A percentile compares a stretch with the other conserved stretches of the same genome.
phyloP scores from a whole-genome alignment of 23 tunicate species.

The Styela plicata region DNA sequence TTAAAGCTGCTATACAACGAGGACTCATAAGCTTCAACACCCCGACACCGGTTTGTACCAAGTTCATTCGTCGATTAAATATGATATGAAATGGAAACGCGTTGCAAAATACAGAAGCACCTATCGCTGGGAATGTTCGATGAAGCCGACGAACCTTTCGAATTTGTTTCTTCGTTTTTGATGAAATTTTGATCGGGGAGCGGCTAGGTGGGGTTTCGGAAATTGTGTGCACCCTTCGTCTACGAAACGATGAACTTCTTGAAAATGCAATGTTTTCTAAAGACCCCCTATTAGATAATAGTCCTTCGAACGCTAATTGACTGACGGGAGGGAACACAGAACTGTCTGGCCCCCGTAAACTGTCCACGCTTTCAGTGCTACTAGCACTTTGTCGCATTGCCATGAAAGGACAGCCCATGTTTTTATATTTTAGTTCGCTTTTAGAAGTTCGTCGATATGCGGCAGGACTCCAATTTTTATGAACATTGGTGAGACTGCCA shows the following conservation, averaged over 20 bases:
- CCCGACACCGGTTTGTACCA: slow-evolving; percentile 78
- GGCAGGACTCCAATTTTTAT: background rate
- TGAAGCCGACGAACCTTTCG: background rate
- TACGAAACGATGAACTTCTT: background rate
- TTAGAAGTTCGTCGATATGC: background rate
- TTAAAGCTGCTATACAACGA: background rate
- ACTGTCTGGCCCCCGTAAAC: background rate
- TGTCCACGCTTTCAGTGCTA: background rate
- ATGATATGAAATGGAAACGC: slow-evolving; percentile 83
- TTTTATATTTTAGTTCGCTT: background rate
- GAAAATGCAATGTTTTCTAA: background rate
- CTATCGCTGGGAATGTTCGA: slow-evolving; percentile 13
- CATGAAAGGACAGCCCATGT: background rate
- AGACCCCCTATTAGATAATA: background rate
- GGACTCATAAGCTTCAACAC: slow-evolving; percentile 34
- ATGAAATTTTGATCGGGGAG: background rate
- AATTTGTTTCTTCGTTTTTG: background rate
- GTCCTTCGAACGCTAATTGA: background rate
- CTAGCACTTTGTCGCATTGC: background rate
- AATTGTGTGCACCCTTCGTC: background rate
- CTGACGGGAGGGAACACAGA: background rate
- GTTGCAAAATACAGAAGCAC: slow-evolving; percentile 56
- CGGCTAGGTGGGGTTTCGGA: background rate
- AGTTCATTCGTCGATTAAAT: slow-evolving; percentile 46
- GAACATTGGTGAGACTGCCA: background rate